Evolutionary conservation across 2,888 invertebrate genomes (phyloP).

Genomic region (Rhagonycha fulva): DNA sequence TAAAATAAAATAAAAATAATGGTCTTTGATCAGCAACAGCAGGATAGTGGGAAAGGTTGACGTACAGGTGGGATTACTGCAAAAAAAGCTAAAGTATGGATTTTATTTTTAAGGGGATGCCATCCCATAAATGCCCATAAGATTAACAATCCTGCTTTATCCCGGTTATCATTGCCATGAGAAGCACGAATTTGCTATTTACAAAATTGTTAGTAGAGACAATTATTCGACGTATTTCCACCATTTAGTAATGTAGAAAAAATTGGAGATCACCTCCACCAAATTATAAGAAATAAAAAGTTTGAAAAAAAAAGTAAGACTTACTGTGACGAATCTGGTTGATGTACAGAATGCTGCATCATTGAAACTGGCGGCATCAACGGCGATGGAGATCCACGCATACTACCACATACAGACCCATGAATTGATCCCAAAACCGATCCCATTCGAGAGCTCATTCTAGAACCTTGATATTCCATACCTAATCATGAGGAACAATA

Average conservation of each 20-base stretch:
- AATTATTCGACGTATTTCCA: background rate
- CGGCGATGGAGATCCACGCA: conserved; percentile 52
- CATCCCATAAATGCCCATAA: too few relatives aligned
- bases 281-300: background rate
- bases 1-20: too few relatives aligned
- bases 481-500: conserved; percentile 22
- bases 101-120: too few relatives aligned
- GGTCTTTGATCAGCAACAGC: too few relatives aligned
- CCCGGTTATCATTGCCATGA: too few relatives aligned
- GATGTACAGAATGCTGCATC: conserved; percentile 47
- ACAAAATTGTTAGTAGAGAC: too few relatives aligned
- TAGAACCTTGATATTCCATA: conserved; percentile 46
- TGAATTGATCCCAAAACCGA: conserved; percentile 52
- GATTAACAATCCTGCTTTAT: too few relatives aligned
- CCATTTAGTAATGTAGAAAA: background rate
- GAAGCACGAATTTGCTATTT: too few relatives aligned
- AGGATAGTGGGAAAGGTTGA: too few relatives aligned
- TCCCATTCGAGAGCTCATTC: conserved; percentile 52
- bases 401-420: conserved; percentile 51
- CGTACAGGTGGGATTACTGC: too few relatives aligned
- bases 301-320: conserved; percentile 27
- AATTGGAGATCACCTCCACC: background rate
- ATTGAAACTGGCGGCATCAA: conserved; percentile 52
- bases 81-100: too few relatives aligned
- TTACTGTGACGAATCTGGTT: conserved; percentile 50